These are phyloP conservation scores for Brachypodius melanocephalos DNA, from an alignment of 2,113 vertebrate species.

Conservation along the genomic window DNA sequence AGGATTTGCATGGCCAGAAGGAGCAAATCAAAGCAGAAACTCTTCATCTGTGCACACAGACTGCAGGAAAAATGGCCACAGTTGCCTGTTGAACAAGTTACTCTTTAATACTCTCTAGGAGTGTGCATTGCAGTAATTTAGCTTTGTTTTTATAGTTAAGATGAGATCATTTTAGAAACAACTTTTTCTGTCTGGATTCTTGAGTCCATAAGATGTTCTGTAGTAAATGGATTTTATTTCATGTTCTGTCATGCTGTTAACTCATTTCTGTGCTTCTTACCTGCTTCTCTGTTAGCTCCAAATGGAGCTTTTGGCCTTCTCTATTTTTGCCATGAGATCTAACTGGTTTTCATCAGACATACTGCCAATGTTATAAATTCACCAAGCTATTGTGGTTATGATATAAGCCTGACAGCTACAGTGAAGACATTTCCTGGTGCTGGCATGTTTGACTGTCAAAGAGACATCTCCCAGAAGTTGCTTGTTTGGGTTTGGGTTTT, in stretches of 20 bases:
- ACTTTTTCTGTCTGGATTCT: background rate
- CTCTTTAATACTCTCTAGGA: background rate
- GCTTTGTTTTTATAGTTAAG: background rate
- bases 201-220: background rate
- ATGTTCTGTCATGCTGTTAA: background rate
- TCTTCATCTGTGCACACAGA: background rate
- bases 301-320: background rate
- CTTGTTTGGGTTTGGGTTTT: background rate
- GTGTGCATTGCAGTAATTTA: no score
- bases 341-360: background rate
- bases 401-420: background rate
- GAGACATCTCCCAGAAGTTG: background rate
- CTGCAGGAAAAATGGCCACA: background rate
- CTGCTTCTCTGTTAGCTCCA: background rate
- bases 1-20: background rate
- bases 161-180: background rate
- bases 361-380: background rate
- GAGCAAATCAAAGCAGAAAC: background rate
- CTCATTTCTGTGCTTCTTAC: background rate
- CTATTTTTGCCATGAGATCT: background rate
- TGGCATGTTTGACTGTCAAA: background rate
- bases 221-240: background rate
- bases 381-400: background rate
- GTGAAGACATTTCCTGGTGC: background rate
- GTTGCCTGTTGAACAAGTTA: background rate